Percentiles rank a stretch among this genome's conserved stretches.
Conservation (phyloP, 2,888 invertebrate genomes). For the Melipona bicolor region DNA sequence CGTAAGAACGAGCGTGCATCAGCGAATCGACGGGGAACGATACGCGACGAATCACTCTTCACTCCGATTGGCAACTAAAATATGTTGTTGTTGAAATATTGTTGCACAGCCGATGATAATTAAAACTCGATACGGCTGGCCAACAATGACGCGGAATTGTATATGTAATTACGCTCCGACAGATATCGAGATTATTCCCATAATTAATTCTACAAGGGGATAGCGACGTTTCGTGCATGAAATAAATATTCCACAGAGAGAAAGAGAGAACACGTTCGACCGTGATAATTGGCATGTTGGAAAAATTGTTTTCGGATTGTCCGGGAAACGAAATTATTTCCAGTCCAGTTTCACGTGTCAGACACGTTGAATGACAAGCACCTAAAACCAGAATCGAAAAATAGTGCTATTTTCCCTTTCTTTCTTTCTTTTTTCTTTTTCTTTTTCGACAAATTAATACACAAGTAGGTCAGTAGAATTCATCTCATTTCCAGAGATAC, state of each 20-base stretch:
- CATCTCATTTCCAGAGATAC: neutral
- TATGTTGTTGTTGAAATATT: conserved; percentile 21
- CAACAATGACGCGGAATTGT: conserved; percentile 10
- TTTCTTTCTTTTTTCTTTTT: no score
- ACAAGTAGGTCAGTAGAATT: no score
- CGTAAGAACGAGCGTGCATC: conserved; percentile 7
- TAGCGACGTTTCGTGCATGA: neutral
- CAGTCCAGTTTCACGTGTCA: neutral
- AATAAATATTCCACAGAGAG: conserved; percentile 13
- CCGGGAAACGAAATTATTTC: neutral
- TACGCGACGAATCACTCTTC: neutral
- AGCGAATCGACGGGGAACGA: neutral
- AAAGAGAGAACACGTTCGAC: no score
- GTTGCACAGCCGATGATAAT: conserved; percentile 35
- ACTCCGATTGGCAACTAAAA: conserved; percentile 11
- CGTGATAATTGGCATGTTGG: neutral
- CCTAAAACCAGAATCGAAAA: neutral
- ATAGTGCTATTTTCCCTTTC: neutral
- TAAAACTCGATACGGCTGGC: conserved; percentile 6
- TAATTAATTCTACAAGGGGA: conserved; percentile 30
- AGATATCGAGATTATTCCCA: conserved; percentile 37
- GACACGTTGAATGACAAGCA: conserved; percentile 5
- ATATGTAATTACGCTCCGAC: conserved; percentile 8
- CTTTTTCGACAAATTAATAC: conserved; percentile 11
- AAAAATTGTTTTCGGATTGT: neutral